Percentiles rank a stretch among this genome's conserved stretches.
Conservation (phyloP, 2,888 invertebrate genomes). For the Emmelina monodactyla region DNA sequence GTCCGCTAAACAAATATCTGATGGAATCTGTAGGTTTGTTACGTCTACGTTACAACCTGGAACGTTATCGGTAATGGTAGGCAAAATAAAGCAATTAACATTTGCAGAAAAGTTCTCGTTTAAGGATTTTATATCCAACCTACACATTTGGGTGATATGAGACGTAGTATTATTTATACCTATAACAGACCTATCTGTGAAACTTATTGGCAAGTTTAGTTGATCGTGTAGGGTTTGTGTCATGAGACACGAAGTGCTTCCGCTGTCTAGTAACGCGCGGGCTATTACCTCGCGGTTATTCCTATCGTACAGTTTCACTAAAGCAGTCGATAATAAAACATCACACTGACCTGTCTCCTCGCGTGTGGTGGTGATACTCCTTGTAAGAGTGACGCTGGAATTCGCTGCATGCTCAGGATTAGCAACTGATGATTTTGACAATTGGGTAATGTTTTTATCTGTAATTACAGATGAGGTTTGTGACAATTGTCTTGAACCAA, state of each 20-base stretch:
- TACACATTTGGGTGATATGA: slow-evolving; percentile 11
- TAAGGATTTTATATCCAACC: slow-evolving; percentile 7
- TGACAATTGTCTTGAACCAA: no score
- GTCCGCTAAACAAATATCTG: slow-evolving; percentile 15
- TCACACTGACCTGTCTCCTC: neutral
- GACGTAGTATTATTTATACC: slow-evolving; percentile 14
- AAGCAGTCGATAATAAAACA: slow-evolving; percentile 1
- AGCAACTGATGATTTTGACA: no score
- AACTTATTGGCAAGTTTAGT: slow-evolving; percentile 8
- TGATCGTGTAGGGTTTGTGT: slow-evolving; percentile 6
- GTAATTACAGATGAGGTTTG: no score
- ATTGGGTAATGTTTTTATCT: no score
- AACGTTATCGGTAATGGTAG: slow-evolving; percentile 12
- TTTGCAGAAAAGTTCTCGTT: slow-evolving; percentile 6
- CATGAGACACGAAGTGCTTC: slow-evolving; percentile 10
- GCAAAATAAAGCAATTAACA: slow-evolving; percentile 15
- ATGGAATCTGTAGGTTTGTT: slow-evolving; percentile 13
- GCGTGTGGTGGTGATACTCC: no score
- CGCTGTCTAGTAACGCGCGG: slow-evolving; percentile 4
- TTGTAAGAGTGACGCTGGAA: no score
- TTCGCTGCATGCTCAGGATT: no score
- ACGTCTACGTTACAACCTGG: slow-evolving; percentile 11
- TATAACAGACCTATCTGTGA: slow-evolving; percentile 8
- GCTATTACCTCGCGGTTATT: neutral
- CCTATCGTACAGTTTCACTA: neutral